Evolutionary conservation across 2,113 vertebrate genomes (phyloP).

Genomic region (Eleginops maclovinus): DNA sequence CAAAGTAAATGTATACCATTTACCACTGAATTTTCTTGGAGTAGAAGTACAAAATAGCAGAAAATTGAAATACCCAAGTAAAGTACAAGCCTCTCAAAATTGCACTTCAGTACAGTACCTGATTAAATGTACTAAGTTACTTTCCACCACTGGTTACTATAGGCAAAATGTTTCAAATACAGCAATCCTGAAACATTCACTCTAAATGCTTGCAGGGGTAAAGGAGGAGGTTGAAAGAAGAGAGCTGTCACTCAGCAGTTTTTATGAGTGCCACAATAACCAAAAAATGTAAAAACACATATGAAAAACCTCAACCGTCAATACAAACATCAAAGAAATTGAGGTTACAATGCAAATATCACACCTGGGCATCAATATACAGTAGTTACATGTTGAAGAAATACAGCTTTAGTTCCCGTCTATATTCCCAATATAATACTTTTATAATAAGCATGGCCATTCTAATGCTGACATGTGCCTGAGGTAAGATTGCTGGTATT

Average conservation of each 20-base stretch:
- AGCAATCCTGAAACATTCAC: background rate
- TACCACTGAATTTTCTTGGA: no score
- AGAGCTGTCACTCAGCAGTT: background rate
- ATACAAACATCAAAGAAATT: background rate
- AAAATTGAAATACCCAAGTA: no score
- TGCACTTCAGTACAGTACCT: no score
- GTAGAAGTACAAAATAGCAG: no score
- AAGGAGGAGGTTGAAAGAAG: background rate
- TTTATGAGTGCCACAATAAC: background rate
- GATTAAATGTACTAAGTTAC: no score
- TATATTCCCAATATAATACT: background rate
- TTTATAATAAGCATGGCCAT: background rate
- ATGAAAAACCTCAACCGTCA: background rate
- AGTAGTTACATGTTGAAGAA: background rate
- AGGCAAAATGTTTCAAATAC: background rate
- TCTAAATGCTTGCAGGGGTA: background rate
- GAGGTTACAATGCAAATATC: background rate
- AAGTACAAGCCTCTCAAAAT: no score
- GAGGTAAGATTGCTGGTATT: background rate
- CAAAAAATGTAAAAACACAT: background rate
- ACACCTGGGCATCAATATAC: no score
- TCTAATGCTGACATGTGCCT: conserved; percentile 3
- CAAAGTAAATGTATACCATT: no score
- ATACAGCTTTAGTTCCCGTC: background rate
- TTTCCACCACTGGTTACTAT: no score